Evolutionary conservation across 2,888 invertebrate genomes (phyloP), one percentile per base, ranked within the genome.

Genomic region (Euplagia quadripunctaria): DNA sequence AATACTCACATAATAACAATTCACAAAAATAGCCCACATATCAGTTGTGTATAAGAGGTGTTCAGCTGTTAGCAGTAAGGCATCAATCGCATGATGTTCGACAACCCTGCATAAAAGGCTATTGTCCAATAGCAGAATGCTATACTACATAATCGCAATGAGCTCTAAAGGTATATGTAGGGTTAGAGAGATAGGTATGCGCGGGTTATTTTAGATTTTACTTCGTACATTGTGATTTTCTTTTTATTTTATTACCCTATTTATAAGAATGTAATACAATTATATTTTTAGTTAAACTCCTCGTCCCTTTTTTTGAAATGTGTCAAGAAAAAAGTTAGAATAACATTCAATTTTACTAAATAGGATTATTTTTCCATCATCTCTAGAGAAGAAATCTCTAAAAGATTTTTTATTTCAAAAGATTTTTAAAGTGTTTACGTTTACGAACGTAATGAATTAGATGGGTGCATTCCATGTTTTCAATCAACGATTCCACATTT

Each of bases 41-140:
- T 83, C 79, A 82, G 75, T 80, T 46, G 73, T 66, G 77, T 41
- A 74, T 73, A 68, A 77, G 75, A 78, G 71, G 76, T 81, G 80
- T 81, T 63, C 70, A 64, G 64, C 52, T 72, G 51, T 64, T 82
- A 69, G 70, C 71, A 61, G 77, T 79, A 71, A 76, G 75, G 73
- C 70, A 84, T 78, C 82, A 82, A 83, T 85, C 85, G 80, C 81
- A 82, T 79, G 65, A 82, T 73, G 75, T 79, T 79, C 77, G 83
- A 72, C 83, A 86, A 78, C 87, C 87, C 87, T 87, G 76, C 64
- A 49, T 78, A 20, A 78, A 79, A 77, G 72, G 65, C 70, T 42
- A 20, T 61, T 64, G 9, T 75, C 78, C 79, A 76, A 41, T 55
- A n/a, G 41, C 17, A 20, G 58, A 75, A 74, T 65, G 78, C 83